These are phyloP conservation scores for Gymnobelideus leadbeateri DNA, from an alignment of 2,113 vertebrate species.

Conservation along the genomic window DNA sequence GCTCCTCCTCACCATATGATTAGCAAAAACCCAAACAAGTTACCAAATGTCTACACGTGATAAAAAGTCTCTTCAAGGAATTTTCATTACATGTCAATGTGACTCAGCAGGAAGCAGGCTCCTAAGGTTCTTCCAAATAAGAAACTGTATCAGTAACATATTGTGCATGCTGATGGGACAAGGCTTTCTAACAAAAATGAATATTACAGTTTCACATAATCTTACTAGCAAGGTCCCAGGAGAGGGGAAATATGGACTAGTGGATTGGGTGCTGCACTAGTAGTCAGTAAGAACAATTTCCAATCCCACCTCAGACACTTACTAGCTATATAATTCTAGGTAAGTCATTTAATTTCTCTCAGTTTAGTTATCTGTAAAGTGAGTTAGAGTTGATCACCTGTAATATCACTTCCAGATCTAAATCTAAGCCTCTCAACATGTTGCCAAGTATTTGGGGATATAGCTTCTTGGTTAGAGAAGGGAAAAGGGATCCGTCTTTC, in stretches of 20 bases:
- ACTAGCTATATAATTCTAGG: background rate
- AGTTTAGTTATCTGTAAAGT: background rate
- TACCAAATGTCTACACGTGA: background rate
- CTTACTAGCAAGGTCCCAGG: background rate
- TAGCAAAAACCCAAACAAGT: background rate
- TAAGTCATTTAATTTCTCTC: background rate
- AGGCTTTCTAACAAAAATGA: background rate
- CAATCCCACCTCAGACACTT: background rate
- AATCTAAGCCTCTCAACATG: background rate
- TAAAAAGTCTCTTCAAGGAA: background rate
- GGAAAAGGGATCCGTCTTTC: background rate
- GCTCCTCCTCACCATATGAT: background rate
- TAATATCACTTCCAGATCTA: background rate
- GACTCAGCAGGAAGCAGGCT: background rate
- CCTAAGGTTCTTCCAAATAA: background rate
- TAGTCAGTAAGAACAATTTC: background rate
- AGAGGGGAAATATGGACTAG: background rate
- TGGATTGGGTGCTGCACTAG: background rate
- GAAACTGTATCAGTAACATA: background rate
- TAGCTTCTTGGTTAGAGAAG: background rate
- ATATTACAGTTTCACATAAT: background rate
- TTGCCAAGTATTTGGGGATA: background rate
- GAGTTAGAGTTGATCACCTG: background rate
- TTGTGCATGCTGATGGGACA: background rate
- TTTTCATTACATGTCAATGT: background rate